Evolutionary conservation across 2,113 vertebrate genomes (phyloP).

Genomic region (Chlorodrepanis virens): DNA sequence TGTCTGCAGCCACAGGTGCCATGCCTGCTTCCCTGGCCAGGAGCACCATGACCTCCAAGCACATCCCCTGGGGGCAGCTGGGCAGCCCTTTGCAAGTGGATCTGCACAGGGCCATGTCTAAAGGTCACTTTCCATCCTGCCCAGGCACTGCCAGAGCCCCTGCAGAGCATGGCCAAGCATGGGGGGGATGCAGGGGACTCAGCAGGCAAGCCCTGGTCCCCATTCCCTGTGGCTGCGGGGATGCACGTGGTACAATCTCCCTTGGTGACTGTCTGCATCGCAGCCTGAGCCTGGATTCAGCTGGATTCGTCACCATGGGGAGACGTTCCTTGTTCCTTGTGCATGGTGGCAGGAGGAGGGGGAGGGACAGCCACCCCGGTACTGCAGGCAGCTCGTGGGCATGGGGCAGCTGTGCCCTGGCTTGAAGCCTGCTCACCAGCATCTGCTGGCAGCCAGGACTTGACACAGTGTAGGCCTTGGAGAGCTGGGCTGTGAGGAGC

Average conservation of each 20-base stretch:
- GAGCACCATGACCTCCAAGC: rapidly evolving
- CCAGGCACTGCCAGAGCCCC: not conserved
- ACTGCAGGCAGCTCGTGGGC: not conserved
- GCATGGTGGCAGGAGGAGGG: constrained; percentile 33
- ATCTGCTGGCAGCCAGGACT: not conserved
- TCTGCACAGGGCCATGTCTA: not conserved
- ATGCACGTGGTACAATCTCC: constrained; percentile 66
- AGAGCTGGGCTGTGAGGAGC: not conserved
- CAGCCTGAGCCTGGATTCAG: constrained; percentile 52
- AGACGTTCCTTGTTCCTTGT: constrained; percentile 34
- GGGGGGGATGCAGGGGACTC: not conserved
- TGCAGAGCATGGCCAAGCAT: not conserved
- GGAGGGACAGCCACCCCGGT: not conserved
- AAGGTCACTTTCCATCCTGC: not conserved
- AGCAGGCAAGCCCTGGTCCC: not conserved
- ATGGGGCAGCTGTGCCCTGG: not conserved
- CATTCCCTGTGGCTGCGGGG: not conserved
- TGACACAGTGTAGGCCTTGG: not conserved
- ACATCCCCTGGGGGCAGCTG: not conserved
- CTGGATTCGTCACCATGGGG: constrained; percentile 53
- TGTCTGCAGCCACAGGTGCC: not conserved
- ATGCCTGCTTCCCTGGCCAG: not conserved
- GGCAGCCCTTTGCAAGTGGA: not conserved
- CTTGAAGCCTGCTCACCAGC: not conserved
- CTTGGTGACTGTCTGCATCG: constrained; percentile 62